Percentiles rank a stretch among this genome's conserved stretches.
phyloP scores from a whole-genome alignment of 2,113 vertebrate genomes.

The Coptodon rendalli region DNA sequence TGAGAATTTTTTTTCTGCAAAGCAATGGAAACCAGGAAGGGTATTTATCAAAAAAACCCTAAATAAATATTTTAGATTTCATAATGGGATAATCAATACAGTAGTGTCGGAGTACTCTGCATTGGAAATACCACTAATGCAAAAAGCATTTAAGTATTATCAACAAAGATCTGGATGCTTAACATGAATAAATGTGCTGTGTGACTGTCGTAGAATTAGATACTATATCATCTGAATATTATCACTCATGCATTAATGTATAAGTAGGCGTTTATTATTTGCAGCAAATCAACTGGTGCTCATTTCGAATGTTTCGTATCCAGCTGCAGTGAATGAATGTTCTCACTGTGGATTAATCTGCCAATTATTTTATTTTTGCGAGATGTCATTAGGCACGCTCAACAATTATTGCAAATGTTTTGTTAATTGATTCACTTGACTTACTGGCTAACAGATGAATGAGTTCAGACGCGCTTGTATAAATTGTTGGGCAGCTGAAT shows the following conservation, averaged over 20 bases:
- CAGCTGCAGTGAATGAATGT: neutral
- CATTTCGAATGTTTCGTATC: neutral
- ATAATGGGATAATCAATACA: neutral
- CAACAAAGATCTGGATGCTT: neutral
- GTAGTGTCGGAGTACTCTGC: neutral
- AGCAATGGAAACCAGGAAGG: neutral
- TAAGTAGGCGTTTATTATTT: neutral
- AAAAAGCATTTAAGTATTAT: neutral
- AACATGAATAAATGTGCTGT: neutral
- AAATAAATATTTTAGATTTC: neutral
- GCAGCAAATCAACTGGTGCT: neutral
- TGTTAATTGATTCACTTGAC: neutral
- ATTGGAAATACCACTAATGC: neutral
- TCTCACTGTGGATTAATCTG: neutral
- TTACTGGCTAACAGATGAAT: neutral
- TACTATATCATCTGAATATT: neutral
- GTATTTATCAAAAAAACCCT: neutral
- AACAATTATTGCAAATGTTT: neutral
- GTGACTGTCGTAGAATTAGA: neutral
- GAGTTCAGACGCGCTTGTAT: neutral
- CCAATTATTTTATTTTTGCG: neutral
- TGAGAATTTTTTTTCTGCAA: neutral
- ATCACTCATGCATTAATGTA: neutral
- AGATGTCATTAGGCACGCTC: neutral
- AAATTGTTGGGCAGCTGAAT: neutral